Evolutionary conservation across 2,888 invertebrate genomes (phyloP).

Genomic region (Calameuta pallipes): DNA sequence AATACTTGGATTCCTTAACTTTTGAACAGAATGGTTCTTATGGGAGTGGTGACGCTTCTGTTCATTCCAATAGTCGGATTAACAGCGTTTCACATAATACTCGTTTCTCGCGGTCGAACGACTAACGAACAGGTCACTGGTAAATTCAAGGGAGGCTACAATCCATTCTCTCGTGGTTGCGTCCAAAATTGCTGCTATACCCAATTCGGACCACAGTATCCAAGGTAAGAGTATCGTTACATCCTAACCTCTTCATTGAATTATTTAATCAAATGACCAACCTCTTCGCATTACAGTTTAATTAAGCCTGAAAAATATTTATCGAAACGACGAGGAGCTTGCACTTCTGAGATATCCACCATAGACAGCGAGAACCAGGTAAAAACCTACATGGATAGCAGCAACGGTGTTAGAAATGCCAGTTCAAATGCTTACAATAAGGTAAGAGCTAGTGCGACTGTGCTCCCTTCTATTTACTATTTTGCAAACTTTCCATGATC

Average conservation of each 20-base stretch:
- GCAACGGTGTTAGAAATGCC: constrained; percentile 84
- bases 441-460: constrained; percentile 74
- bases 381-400: constrained; percentile 93
- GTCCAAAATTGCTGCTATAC: constrained; percentile 95
- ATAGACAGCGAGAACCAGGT: constrained; percentile 87
- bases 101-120: constrained; percentile 95
- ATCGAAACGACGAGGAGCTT: constrained; percentile 70
- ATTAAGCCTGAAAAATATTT: constrained; percentile 77
- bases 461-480: constrained; percentile 37
- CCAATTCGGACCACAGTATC: constrained; percentile 97
- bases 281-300: constrained; percentile 67
- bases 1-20: neutral
- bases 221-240: constrained; percentile 77
- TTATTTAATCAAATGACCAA: constrained; percentile 14
- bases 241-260: constrained; percentile 5
- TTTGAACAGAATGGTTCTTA: constrained; percentile 81
- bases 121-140: constrained; percentile 99
- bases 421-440: constrained; percentile 92
- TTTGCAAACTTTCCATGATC: neutral
- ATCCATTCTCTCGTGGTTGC: constrained; percentile 97
- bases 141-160: constrained; percentile 98
- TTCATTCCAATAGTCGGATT: constrained; percentile 97
- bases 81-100: constrained; percentile 97
- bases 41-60: constrained; percentile 90
- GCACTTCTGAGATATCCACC: constrained; percentile 66